A percentile compares a stretch with the other conserved stretches of the same genome.
phyloP scores from a whole-genome alignment of 2,888 invertebrate species.

The Epicampocera succincta region DNA sequence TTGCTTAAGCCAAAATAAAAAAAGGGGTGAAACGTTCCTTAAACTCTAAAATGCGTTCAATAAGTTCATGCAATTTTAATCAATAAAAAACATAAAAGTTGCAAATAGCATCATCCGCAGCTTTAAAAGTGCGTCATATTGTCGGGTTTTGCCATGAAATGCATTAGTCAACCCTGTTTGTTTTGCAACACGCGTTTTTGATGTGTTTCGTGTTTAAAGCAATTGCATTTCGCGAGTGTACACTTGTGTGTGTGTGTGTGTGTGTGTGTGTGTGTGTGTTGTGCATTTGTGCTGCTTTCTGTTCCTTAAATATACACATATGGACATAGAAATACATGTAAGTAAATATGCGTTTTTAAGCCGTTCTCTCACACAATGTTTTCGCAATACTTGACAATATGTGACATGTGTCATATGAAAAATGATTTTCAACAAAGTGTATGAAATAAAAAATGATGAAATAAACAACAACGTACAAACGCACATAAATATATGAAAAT shows the following conservation, averaged over 20 bases:
- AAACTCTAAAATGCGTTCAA: conserved; percentile 7
- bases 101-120: conserved; percentile 9
- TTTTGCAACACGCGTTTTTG: background rate
- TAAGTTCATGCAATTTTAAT: conserved; percentile 58
- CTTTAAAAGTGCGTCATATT: conserved; percentile 64
- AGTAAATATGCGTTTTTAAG: conserved; percentile 49
- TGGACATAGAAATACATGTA: conserved; percentile 29
- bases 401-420: conserved; percentile 65
- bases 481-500: conserved; percentile 19
- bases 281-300: conserved; percentile 2
- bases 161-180: conserved; percentile 63
- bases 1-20: conserved; percentile 21
- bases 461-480: too few relatives aligned
- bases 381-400: conserved; percentile 63
- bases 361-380: conserved; percentile 46
- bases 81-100: conserved; percentile 50
- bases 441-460: conserved; percentile 12
- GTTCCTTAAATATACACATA: conserved; percentile 49
- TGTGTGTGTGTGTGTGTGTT: background rate
- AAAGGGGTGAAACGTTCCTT: conserved; percentile 18
- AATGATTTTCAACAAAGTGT: conserved; percentile 48
- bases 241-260: background rate
- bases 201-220: conserved; percentile 17
- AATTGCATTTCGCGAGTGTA: background rate
- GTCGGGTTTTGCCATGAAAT: conserved; percentile 61